Evolutionary conservation across 2,888 invertebrate genomes (phyloP), one percentile per base, ranked within the genome.

Genomic region (Drosophila cyrtoloma): DNA sequence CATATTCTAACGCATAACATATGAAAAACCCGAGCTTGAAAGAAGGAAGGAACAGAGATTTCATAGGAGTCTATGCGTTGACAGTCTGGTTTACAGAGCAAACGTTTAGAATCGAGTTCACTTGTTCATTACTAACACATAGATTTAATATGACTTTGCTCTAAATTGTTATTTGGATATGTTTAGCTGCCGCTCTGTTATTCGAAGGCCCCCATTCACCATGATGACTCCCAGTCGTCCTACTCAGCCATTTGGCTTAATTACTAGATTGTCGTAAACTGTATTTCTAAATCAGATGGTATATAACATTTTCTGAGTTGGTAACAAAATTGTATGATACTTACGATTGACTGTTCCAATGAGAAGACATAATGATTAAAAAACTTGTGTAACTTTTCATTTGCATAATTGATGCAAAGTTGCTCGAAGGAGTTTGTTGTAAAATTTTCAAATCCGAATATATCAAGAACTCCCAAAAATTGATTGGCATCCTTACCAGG

Each of bases 301-400:
- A 52, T 32, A 53, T 30, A 19, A 30, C 12, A 47, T n/a, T 32
- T n/a, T 12, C 26, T 16, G 10, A 57, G 26, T 37, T 30, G 5
- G 0, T 22, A 50, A 6, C 10, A 35, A 19, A 35, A 16, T 16
- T 26, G 3, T 5, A 10, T 9, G 3, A 22, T 57, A 95, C 97
- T 96, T 94, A 98, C 98, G 92, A 97, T 96, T 94, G 98, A 97
- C 93, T 98, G 98, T 93, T 99, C 98, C 80, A 98, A 93, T 1
- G 98, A 97, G 91, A 99, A 98, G 33, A 99, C 98, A 92, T 98
- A 98, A 92, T 98, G 98, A 94, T 98, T 98, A 94, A 99, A 99
- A 94, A 98, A 98, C 94, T 97, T 97, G 92, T 98, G 98, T 42
- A 98, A 94, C 93, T 98, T 98, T 93, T 98, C 98, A 92, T 98